Conservation (phyloP, 1,140 invertebrate species). For the Eumaeus atala region DNA sequence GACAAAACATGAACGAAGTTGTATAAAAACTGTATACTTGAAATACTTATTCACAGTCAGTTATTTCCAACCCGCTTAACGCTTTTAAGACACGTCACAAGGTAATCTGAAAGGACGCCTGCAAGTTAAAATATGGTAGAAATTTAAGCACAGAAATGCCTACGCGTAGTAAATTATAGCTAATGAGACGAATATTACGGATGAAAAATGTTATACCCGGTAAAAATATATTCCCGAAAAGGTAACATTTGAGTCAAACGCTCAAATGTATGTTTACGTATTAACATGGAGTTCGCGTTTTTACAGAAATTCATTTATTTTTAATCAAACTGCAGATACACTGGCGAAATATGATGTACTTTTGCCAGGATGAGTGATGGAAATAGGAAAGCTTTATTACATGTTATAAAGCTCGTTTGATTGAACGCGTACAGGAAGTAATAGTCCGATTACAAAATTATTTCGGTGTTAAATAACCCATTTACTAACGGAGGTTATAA, state of each 20-base stretch:
- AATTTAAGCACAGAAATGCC: conserved; percentile 57
- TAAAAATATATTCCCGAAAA: conserved; percentile 4
- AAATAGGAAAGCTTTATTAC: no score
- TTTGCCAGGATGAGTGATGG: no score
- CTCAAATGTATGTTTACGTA: conserved; percentile 6
- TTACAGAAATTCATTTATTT: not conserved
- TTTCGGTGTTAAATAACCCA: no score
- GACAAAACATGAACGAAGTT: no score
- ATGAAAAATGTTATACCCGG: conserved; percentile 9
- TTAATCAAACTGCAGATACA: no score
- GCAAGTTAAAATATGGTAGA: conserved; percentile 51
- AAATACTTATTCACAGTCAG: not conserved
- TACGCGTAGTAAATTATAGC: conserved; percentile 56
- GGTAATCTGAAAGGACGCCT: conserved; percentile 51
- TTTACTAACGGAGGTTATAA: no score
- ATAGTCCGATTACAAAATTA: no score
- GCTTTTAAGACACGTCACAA: conserved; percentile 24
- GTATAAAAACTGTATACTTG: no score
- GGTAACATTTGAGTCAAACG: conserved; percentile 2
- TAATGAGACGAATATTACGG: conserved; percentile 60
- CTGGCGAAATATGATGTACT: no score
- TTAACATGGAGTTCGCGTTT: not conserved
- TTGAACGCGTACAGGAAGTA: no score
- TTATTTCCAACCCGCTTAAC: conserved; percentile 16
- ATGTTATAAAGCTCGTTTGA: no score